A percentile compares a stretch with the other conserved stretches of the same genome.
Evolutionary conservation across 1,140 invertebrate species (phyloP).

Genomic region (Drosophila equinoxialis): DNA sequence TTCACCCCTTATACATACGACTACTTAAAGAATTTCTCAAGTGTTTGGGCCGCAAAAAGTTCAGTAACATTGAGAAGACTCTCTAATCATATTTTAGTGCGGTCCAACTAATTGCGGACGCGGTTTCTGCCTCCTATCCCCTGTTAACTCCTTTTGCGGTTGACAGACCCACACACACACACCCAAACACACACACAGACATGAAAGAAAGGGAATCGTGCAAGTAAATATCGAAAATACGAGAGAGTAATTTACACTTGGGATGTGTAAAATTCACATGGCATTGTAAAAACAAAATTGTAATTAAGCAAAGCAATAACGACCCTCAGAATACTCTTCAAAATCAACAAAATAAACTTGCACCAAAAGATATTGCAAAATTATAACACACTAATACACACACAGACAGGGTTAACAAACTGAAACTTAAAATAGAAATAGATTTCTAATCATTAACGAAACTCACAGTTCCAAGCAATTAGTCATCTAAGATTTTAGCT

Average conservation of each 20-base stretch:
- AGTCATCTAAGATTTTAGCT: too few species aligned
- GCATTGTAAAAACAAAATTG: slow-evolving; percentile 27
- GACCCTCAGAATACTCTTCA: slow-evolving; percentile 36
- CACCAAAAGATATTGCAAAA: too few species aligned
- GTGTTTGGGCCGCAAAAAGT: slow-evolving; percentile 17
- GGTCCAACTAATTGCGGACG: slow-evolving; percentile 62
- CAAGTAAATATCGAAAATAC: slow-evolving; percentile 31
- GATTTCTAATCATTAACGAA: too few species aligned
- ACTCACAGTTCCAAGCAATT: too few species aligned
- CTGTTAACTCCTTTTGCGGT: slow-evolving; percentile 15
- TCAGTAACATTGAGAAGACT: slow-evolving; percentile 29
- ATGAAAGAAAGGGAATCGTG: slow-evolving; percentile 17
- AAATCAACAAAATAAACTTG: not conserved
- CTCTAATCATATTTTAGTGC: slow-evolving; percentile 78
- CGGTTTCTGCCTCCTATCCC: slow-evolving; percentile 24
- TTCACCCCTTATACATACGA: not conserved
- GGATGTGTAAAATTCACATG: slow-evolving; percentile 55
- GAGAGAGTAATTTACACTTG: slow-evolving; percentile 70
- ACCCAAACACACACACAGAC: not conserved
- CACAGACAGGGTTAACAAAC: too few species aligned
- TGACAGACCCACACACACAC: slow-evolving; percentile 41
- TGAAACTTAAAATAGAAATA: too few species aligned
- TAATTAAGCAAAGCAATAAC: not conserved
- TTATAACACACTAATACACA: too few species aligned
- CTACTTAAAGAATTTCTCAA: slow-evolving; percentile 1